Conservation (phyloP, 2,113 vertebrate genomes). For the Neomonachus schauinslandi region DNA sequence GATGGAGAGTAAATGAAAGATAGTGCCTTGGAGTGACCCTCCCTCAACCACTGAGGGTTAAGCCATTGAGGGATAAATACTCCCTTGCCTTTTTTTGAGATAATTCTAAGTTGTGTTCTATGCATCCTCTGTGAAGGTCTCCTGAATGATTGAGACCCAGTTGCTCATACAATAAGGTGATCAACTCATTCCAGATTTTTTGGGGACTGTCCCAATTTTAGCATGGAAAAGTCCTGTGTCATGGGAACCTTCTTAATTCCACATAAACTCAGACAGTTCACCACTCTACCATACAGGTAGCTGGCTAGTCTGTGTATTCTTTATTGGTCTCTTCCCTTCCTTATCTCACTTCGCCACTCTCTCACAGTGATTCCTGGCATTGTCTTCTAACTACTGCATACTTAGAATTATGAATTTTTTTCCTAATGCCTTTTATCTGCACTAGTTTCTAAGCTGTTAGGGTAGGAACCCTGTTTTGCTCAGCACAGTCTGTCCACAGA, state of each 20-base stretch:
- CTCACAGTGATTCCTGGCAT: background rate
- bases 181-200: background rate
- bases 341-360: background rate
- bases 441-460: background rate
- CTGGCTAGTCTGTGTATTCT: background rate
- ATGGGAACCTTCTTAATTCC: background rate
- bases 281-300: background rate
- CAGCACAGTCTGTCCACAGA: background rate
- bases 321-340: background rate
- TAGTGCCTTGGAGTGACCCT: background rate
- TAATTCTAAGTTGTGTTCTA: background rate
- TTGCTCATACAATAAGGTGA: background rate
- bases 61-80: background rate
- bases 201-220: background rate
- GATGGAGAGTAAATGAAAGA: background rate
- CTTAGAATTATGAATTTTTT: background rate
- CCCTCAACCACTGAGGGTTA: background rate
- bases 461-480: background rate
- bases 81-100: background rate
- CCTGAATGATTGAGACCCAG: background rate
- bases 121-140: background rate
- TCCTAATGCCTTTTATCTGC: background rate
- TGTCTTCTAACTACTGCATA: background rate
- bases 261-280: background rate
- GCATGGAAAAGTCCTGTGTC: background rate